A percentile compares a stretch with the other conserved stretches of the same genome.
These are phyloP conservation scores for Ceuthmochares aereus DNA, from an alignment of 2,113 vertebrate genomes.

Conservation along the genomic window DNA sequence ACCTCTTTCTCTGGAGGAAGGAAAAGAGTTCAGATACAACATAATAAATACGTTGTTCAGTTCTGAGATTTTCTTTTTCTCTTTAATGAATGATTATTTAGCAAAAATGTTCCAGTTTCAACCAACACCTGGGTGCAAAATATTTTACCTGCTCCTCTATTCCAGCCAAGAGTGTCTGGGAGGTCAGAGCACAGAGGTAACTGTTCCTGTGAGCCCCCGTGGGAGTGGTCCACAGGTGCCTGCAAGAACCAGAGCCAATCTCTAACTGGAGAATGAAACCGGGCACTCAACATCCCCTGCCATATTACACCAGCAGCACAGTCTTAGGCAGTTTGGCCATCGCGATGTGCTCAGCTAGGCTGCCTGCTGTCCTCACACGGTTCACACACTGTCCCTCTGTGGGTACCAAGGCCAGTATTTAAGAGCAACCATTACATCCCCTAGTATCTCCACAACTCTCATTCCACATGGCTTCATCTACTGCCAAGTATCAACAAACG, in stretches of 20 bases:
- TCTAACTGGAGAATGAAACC: background rate
- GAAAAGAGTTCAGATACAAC: background rate
- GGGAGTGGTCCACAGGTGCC: background rate
- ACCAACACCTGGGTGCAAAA: background rate
- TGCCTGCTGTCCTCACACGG: background rate
- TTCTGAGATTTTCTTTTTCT: background rate
- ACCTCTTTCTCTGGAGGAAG: background rate
- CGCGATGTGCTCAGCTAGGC: accelerated
- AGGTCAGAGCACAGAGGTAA: background rate
- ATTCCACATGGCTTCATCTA: background rate
- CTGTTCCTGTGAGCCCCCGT: background rate
- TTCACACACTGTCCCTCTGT: accelerated
- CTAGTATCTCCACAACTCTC: accelerated
- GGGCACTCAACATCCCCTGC: background rate
- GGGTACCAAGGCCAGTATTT: background rate
- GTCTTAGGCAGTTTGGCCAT: accelerated
- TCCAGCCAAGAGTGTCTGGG: background rate
- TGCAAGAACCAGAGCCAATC: background rate
- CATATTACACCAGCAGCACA: accelerated
- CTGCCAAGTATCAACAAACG: background rate
- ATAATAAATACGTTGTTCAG: background rate
- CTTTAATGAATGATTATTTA: background rate
- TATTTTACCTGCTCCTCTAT: background rate
- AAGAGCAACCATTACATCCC: background rate
- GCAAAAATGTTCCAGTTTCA: background rate